These are phyloP conservation scores for Sebastes hubbsi DNA, from an alignment of 2,797 vertebrate genomes.

Conservation along the genomic window DNA sequence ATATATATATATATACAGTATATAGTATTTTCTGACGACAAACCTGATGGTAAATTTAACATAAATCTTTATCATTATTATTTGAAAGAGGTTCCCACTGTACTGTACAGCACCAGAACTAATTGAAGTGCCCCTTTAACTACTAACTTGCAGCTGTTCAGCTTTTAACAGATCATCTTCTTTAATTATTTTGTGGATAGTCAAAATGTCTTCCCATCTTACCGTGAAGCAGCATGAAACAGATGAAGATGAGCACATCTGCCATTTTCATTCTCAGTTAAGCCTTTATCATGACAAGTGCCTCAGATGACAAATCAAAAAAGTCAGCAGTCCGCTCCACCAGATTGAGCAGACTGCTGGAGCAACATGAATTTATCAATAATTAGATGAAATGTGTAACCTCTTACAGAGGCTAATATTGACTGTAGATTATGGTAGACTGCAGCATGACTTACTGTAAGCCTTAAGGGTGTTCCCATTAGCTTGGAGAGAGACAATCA, in stretches of 20 bases:
- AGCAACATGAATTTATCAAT: not conserved
- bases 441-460: not conserved
- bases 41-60: not conserved
- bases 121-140: not conserved
- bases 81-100: not conserved
- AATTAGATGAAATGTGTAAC: not conserved
- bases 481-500: not conserved
- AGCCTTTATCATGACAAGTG: not conserved
- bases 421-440: not conserved
- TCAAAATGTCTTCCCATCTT: not conserved
- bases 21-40: not conserved
- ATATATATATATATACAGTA: not conserved
- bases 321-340: not conserved
- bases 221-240: conserved; percentile 26
- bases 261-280: conserved; percentile 1
- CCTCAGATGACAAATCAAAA: not conserved
- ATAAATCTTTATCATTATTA: not conserved
- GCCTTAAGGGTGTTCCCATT: not conserved
- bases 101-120: not conserved
- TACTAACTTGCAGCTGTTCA: not conserved
- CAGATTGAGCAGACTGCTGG: not conserved
- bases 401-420: not conserved
- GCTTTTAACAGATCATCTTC: not conserved
- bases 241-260: not conserved
- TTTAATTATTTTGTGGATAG: not conserved